Evolutionary conservation across 1,140 invertebrate species (phyloP).

Genomic region (Phymastichus coffea): DNA sequence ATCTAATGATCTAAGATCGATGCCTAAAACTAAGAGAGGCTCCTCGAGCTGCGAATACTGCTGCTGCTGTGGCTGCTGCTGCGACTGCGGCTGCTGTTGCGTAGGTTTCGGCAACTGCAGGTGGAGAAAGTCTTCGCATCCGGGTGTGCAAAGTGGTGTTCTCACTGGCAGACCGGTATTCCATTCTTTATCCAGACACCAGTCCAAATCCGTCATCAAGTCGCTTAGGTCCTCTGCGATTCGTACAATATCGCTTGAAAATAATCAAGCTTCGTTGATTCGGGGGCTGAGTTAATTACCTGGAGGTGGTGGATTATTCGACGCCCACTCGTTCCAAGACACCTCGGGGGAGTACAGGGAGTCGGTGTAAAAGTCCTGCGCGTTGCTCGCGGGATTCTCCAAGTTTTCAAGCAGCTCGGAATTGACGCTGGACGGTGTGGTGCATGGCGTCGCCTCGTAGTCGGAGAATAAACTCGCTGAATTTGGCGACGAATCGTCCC

Average conservation of each 20-base stretch:
- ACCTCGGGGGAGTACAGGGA: conserved; percentile 44
- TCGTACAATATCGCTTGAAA: not conserved
- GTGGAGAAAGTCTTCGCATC: conserved; percentile 53
- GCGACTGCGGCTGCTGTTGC: conserved; percentile 13
- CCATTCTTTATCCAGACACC: conserved; percentile 51
- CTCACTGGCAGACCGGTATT: conserved; percentile 48
- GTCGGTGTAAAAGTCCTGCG: conserved; percentile 46
- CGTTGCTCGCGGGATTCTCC: conserved; percentile 7
- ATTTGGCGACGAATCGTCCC: conserved; percentile 33
- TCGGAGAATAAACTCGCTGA: conserved; percentile 34
- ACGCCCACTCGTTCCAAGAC: conserved; percentile 48
- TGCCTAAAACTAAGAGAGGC: conserved; percentile 50
- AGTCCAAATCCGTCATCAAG: conserved; percentile 49
- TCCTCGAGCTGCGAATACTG: conserved; percentile 42
- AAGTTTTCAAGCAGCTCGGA: conserved; percentile 38
- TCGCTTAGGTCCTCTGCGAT: conserved; percentile 43
- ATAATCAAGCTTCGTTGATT: not conserved
- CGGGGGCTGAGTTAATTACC: conserved; percentile 19
- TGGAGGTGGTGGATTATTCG: conserved; percentile 30
- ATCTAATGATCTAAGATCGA: conserved; percentile 50
- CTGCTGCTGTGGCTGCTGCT: not conserved
- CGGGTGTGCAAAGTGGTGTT: conserved; percentile 54
- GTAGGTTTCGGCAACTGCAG: conserved; percentile 46
- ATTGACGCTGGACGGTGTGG: conserved; percentile 39
- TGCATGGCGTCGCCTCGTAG: conserved; percentile 42